Conservation (phyloP, 2,888 invertebrate species). For the Nephrotoma flavescens region DNA sequence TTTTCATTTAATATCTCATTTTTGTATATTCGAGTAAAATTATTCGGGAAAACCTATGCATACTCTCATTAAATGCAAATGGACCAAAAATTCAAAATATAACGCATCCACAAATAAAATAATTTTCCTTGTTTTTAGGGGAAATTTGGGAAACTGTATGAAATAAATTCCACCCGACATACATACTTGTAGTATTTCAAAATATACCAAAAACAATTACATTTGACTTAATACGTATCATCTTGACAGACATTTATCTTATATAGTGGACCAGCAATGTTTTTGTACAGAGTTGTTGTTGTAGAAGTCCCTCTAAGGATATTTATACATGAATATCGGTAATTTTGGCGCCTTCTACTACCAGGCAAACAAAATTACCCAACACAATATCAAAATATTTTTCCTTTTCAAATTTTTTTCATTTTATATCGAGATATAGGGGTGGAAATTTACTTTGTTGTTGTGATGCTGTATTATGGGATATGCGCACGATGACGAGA, state of each 20-base stretch:
- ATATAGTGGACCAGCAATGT: background rate
- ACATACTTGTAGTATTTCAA: background rate
- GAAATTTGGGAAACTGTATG: background rate
- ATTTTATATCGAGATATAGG: background rate
- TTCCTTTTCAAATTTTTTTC: background rate
- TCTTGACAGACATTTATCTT: background rate
- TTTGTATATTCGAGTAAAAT: too few relatives aligned
- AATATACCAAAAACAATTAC: background rate
- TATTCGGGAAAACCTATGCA: background rate
- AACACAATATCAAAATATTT: background rate
- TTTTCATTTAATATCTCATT: too few relatives aligned
- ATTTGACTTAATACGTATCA: background rate
- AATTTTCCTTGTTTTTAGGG: background rate
- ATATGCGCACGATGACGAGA: background rate
- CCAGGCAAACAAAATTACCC: background rate
- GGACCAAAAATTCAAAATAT: background rate
- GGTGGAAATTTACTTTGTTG: background rate
- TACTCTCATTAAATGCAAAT: background rate
- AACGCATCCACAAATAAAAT: background rate
- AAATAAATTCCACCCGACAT: background rate
- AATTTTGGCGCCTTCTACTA: slow-evolving; percentile 4
- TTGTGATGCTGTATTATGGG: background rate
- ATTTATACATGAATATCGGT: slow-evolving; percentile 1
- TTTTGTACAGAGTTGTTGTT: background rate
- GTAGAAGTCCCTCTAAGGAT: background rate